A percentile compares a stretch with the other conserved stretches of the same genome.
Conservation (phyloP, 2,888 invertebrate species). For the Orthosia cruda region DNA sequence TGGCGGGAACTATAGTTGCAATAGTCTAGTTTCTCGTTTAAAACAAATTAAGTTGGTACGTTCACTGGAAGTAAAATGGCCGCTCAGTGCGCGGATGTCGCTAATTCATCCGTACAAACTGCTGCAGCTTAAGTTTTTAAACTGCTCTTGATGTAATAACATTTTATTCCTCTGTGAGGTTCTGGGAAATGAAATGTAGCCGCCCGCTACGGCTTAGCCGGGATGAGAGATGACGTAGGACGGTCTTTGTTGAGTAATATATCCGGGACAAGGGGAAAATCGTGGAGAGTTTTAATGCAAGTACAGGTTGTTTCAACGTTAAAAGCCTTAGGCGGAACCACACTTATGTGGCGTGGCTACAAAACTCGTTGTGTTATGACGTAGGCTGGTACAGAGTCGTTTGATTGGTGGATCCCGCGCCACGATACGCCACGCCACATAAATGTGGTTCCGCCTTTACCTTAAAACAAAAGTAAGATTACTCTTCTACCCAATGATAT, state of each 20-base stretch:
- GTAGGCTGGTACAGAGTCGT: too few relatives aligned
- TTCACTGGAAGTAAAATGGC: conserved; percentile 52
- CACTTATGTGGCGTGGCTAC: too few relatives aligned
- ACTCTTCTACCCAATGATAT: background rate
- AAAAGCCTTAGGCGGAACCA: too few relatives aligned
- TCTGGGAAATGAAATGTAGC: conserved; percentile 32
- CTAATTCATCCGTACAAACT: conserved; percentile 61
- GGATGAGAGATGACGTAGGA: conserved; percentile 34
- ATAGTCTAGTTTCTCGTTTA: conserved; percentile 23
- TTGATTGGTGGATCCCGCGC: too few relatives aligned
- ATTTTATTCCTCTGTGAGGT: conserved; percentile 34
- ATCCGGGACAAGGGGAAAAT: conserved; percentile 6
- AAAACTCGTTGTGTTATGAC: too few relatives aligned
- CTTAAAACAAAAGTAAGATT: conserved; percentile 1
- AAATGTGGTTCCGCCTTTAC: too few relatives aligned
- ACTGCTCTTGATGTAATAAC: conserved; percentile 35
- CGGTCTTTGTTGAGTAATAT: conserved; percentile 16
- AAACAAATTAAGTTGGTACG: conserved; percentile 8
- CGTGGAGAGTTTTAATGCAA: conserved; percentile 11
- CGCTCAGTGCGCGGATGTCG: conserved; percentile 60
- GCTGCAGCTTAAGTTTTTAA: conserved; percentile 53
- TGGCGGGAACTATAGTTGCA: background rate
- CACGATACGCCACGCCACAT: too few relatives aligned
- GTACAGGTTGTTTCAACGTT: background rate
- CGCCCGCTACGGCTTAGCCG: conserved; percentile 3